These are phyloP conservation scores for Hormiphora californensis DNA, from an alignment of 37 sponge, comb jelly and placozoan genomes.

Conservation along the genomic window DNA sequence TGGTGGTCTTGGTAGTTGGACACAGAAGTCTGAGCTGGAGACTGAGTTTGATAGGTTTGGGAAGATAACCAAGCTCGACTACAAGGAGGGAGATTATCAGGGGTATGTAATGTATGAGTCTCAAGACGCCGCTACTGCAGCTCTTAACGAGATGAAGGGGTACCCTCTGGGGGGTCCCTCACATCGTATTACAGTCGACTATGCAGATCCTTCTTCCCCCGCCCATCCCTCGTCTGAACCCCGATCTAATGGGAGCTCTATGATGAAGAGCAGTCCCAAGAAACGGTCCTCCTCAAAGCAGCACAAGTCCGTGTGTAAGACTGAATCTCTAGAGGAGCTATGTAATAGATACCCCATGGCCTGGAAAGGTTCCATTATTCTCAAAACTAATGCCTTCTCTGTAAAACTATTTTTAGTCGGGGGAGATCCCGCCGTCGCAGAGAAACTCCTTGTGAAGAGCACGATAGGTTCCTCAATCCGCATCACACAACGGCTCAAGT, in stretches of 20 bases:
- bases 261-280: constrained; percentile 7
- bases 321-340: constrained; percentile 67
- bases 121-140: constrained; percentile 56
- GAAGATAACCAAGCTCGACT: constrained; percentile 73
- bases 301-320: neutral
- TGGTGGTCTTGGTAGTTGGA: constrained; percentile 59
- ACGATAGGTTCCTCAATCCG: constrained; percentile 13
- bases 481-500: constrained; percentile 86
- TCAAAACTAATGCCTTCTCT: constrained; percentile 89
- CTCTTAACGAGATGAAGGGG: constrained; percentile 53
- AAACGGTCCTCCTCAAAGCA: constrained; percentile 28
- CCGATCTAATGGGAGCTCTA: neutral
- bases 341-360: constrained; percentile 76
- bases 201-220: constrained; percentile 52
- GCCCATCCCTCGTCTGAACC: neutral
- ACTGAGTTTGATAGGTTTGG: constrained; percentile 85
- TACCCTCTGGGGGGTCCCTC: constrained; percentile 52
- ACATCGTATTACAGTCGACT: constrained; percentile 55
- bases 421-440: constrained; percentile 68
- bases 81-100: constrained; percentile 62
- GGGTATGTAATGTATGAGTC: constrained; percentile 54
- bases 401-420: constrained; percentile 85
- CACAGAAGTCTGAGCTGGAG: constrained; percentile 61
- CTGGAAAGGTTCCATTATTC: constrained; percentile 82
- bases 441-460: constrained; percentile 55